A percentile compares a stretch with the other conserved stretches of the same genome.
phyloP scores from a whole-genome alignment of 2,888 invertebrate genomes.

The Eucriotettix oculatus region DNA sequence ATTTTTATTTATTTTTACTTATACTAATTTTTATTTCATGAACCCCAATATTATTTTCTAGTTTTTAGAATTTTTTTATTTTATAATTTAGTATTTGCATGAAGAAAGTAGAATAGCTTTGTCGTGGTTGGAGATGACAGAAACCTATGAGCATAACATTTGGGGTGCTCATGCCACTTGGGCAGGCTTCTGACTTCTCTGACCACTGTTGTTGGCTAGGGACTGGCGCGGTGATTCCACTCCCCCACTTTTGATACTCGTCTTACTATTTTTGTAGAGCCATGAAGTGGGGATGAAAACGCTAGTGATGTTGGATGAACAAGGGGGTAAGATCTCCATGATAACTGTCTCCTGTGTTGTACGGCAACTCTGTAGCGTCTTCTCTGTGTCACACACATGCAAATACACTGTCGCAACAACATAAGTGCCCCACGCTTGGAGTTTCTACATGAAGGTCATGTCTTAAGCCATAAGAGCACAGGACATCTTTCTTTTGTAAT shows the following conservation, averaged over 20 bases:
- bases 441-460: too few relatives aligned
- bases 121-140: background rate
- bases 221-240: background rate
- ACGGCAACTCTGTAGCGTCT: background rate
- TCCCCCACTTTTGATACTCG: background rate
- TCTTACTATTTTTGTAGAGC: conserved; percentile 67
- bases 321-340: conserved; percentile 79
- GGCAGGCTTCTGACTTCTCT: background rate
- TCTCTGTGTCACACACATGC: too few relatives aligned
- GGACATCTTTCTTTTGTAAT: too few relatives aligned
- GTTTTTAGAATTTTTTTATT: background rate
- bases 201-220: background rate
- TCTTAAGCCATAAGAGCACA: too few relatives aligned
- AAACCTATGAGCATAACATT: background rate
- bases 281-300: conserved; percentile 99
- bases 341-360: background rate
- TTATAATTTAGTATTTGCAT: background rate
- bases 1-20: background rate
- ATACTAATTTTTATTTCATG: background rate
- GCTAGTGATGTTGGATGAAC: conserved; percentile 99
- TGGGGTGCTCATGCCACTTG: too few relatives aligned
- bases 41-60: background rate
- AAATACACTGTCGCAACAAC: too few relatives aligned
- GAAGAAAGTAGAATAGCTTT: background rate
- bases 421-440: too few relatives aligned